These are phyloP conservation scores for Sturmia bella DNA, from an alignment of 2,888 invertebrate species.

Conservation along the genomic window DNA sequence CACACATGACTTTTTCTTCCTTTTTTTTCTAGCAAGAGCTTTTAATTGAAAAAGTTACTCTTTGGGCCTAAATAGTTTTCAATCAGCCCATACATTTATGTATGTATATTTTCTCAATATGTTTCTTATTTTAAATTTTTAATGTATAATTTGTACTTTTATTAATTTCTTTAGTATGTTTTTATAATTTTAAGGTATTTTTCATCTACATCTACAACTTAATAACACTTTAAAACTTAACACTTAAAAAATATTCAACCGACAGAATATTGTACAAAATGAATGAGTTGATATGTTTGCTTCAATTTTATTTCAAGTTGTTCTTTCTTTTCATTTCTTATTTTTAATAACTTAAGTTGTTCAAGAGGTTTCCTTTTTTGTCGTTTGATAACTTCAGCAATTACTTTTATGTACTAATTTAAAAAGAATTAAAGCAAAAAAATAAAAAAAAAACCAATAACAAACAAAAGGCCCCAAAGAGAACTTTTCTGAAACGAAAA, in stretches of 20 bases:
- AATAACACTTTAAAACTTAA: constrained; percentile 6
- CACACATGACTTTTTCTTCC: constrained; percentile 55
- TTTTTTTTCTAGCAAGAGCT: constrained; percentile 27
- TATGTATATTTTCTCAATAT: constrained; percentile 12
- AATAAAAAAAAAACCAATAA: constrained; percentile 69
- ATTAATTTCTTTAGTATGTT: too few species aligned
- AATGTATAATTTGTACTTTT: constrained; percentile 23
- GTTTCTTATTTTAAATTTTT: constrained; percentile 10
- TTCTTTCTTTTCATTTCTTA: constrained; percentile 33
- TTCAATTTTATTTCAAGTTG: constrained; percentile 49
- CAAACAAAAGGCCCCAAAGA: constrained; percentile 85
- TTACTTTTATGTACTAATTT: too few species aligned
- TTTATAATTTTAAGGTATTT: too few species aligned
- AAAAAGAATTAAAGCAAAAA: constrained; percentile 26
- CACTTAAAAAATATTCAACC: too few species aligned
- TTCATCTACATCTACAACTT: constrained; percentile 29
- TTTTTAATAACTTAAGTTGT: not conserved
- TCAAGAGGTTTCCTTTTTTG: constrained; percentile 19
- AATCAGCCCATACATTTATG: constrained; percentile 41
- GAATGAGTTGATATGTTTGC: constrained; percentile 52
- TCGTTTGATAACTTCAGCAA: constrained; percentile 39
- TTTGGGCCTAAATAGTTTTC: constrained; percentile 59
- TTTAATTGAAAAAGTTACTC: constrained; percentile 61
- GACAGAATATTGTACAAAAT: constrained; percentile 16
- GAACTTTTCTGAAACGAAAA: constrained; percentile 88